Evolutionary conservation across 1,140 invertebrate genomes (phyloP).

Genomic region (Formica exsecta): DNA sequence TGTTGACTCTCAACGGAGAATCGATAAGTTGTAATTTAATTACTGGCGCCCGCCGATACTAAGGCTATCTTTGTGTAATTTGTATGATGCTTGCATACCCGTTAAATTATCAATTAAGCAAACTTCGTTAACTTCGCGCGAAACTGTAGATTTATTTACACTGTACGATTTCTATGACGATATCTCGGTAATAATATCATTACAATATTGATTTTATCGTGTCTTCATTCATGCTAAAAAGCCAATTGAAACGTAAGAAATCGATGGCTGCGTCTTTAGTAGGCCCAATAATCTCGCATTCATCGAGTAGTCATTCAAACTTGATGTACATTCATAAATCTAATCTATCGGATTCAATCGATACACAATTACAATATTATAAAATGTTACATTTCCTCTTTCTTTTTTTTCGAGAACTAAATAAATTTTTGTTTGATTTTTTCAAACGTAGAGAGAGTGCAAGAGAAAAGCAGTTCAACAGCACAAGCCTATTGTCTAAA

Average conservation of each 20-base stretch:
- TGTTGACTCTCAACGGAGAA: conserved; percentile 29
- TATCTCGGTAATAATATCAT: background rate
- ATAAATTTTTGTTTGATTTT: background rate
- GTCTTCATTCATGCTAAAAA: background rate
- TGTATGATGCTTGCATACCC: conserved; percentile 31
- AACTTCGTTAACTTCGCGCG: conserved; percentile 1
- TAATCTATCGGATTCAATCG: conserved; percentile 16
- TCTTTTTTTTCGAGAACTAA: background rate
- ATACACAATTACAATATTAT: background rate
- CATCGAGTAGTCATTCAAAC: background rate
- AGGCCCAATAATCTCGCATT: background rate
- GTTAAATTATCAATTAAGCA: conserved; percentile 70
- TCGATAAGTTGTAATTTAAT: conserved; percentile 73
- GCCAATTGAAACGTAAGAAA: conserved; percentile 48
- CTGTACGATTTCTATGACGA: background rate
- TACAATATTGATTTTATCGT: background rate
- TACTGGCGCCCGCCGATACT: conserved; percentile 33
- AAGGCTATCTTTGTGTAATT: conserved; percentile 69
- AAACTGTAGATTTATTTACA: conserved; percentile 1
- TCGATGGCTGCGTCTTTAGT: background rate
- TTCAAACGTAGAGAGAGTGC: background rate
- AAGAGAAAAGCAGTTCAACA: no score
- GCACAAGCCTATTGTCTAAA: background rate
- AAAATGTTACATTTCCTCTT: background rate
- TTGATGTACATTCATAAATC: conserved; percentile 3